Evolutionary conservation across 2,797 vertebrate species (phyloP).

Genomic region (Eurystomus glaucurus): DNA sequence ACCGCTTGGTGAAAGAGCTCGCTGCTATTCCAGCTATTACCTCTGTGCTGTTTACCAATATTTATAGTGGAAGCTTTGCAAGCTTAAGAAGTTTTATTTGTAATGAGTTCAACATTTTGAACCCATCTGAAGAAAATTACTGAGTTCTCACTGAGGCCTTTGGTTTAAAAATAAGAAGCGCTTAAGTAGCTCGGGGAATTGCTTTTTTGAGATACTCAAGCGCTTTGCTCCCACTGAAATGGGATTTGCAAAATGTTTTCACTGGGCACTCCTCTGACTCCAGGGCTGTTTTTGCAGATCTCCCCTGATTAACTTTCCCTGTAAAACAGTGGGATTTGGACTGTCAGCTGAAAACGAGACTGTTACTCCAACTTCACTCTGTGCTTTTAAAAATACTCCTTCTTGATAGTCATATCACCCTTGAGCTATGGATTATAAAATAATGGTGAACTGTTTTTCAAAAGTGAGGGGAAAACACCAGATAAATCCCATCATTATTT

Average conservation of each 20-base stretch:
- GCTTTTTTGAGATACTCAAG: background rate
- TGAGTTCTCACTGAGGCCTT: background rate
- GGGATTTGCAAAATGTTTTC: background rate
- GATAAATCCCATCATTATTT: background rate
- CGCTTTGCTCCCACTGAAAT: background rate
- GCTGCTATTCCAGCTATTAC: background rate
- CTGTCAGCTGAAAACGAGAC: background rate
- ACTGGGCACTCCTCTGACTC: background rate
- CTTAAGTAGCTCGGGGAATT: background rate
- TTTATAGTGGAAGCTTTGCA: slow-evolving; percentile 31
- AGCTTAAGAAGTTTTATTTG: slow-evolving; percentile 35
- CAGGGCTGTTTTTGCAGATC: background rate
- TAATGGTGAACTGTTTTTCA: background rate
- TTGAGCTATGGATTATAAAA: background rate
- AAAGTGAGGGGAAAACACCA: background rate
- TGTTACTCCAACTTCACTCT: background rate
- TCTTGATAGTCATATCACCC: background rate
- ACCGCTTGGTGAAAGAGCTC: background rate
- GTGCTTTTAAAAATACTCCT: background rate
- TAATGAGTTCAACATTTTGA: slow-evolving; percentile 33
- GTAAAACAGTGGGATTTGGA: background rate
- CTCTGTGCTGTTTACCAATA: slow-evolving; percentile 50
- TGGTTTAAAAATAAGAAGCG: slow-evolving; percentile 2
- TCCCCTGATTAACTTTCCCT: background rate
- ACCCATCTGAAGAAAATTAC: background rate